Percentiles rank a stretch among this genome's conserved stretches.
Evolutionary conservation across 2,113 vertebrate species (phyloP).

Genomic region (Labrus mixtus): DNA sequence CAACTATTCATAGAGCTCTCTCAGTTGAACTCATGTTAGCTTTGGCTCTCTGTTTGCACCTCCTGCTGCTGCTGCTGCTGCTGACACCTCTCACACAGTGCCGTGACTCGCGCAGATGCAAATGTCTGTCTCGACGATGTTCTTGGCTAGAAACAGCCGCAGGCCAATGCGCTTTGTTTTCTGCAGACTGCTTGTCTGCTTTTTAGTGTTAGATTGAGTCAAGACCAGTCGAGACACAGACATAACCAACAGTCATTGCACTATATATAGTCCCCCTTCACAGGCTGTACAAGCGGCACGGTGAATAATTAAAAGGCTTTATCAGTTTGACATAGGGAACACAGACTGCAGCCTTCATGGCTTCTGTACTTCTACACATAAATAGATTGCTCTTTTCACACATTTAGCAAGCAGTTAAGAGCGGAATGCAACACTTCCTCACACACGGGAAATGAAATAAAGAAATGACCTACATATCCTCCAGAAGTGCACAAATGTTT

Average conservation of each 20-base stretch:
- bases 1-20: conserved; percentile 27
- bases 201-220: conserved; percentile 48
- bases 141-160: conserved; percentile 63
- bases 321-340: conserved; percentile 9
- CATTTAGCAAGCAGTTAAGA: conserved; percentile 14
- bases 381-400: conserved; percentile 27
- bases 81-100: conserved; percentile 59
- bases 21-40: conserved; percentile 44
- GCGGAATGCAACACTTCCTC: conserved; percentile 1
- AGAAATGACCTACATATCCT: conserved; percentile 12
- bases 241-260: conserved; percentile 25
- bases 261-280: conserved; percentile 56
- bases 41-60: conserved; percentile 52
- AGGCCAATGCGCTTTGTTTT: conserved; percentile 59
- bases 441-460: not conserved
- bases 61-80: conserved; percentile 42
- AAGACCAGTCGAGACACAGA: conserved; percentile 48
- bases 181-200: conserved; percentile 46
- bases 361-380: conserved; percentile 3
- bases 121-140: conserved; percentile 68
- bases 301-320: conserved; percentile 41
- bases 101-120: conserved; percentile 66
- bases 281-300: conserved; percentile 26
- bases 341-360: not conserved
- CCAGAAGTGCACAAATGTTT: conserved; percentile 5